Percentiles rank a stretch among this genome's conserved stretches.
Conservation (phyloP, 2,113 vertebrate genomes). For the Chitala chitala region DNA sequence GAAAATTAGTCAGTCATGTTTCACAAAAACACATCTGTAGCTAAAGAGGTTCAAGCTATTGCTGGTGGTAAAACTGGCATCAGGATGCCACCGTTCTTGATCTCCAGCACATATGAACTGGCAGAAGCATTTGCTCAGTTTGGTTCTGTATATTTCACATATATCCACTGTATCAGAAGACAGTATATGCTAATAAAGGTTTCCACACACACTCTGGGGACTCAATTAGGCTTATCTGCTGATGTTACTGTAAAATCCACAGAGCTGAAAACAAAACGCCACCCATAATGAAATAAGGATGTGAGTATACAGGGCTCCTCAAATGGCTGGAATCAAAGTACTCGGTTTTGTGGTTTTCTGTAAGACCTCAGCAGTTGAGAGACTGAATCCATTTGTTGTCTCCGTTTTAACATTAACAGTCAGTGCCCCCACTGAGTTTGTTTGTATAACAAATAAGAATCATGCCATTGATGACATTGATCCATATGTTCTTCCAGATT, state of each 20-base stretch:
- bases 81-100: background rate
- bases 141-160: background rate
- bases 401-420: no score
- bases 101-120: background rate
- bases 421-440: no score
- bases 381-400: no score
- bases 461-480: no score
- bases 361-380: no score
- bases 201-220: slow-evolving; percentile 11
- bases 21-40: background rate
- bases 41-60: background rate
- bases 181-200: background rate
- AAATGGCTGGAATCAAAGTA: background rate
- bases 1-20: background rate
- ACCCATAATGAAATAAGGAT: background rate
- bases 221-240: slow-evolving; percentile 1
- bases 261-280: background rate
- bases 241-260: background rate
- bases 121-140: background rate
- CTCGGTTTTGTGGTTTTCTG: no score
- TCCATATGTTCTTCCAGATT: no score
- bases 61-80: background rate
- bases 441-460: no score
- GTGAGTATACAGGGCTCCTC: background rate
- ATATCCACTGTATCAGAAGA: background rate